Percentiles rank a stretch among this genome's conserved stretches.
Evolutionary conservation across 2,888 invertebrate genomes (phyloP).

Genomic region (Tinea trinotella): DNA sequence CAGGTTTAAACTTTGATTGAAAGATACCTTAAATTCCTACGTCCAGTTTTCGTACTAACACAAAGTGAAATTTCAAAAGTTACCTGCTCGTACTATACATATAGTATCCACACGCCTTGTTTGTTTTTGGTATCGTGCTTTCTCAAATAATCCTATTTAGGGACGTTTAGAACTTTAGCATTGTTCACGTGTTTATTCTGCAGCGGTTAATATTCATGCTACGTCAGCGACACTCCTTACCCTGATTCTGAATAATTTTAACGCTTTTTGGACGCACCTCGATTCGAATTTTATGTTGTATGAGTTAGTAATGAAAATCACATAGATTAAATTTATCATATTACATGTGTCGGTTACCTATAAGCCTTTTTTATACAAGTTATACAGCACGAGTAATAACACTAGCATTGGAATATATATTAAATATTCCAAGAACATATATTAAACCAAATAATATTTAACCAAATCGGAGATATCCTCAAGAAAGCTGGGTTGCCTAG

Average conservation of each 20-base stretch:
- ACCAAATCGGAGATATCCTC: too few relatives aligned
- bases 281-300: too few relatives aligned
- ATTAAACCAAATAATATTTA: too few relatives aligned
- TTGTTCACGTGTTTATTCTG: slow-evolving; percentile 1
- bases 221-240: slow-evolving; percentile 1
- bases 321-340: too few relatives aligned
- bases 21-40: neutral
- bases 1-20: neutral
- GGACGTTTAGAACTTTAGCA: neutral
- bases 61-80: slow-evolving; percentile 7
- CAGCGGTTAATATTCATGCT: neutral
- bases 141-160: neutral
- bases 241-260: neutral
- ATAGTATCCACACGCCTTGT: neutral
- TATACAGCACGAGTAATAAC: too few relatives aligned
- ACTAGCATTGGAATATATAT: too few relatives aligned
- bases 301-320: too few relatives aligned
- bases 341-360: too few relatives aligned
- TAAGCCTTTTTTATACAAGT: too few relatives aligned
- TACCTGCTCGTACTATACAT: neutral
- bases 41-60: neutral
- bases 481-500: too few relatives aligned
- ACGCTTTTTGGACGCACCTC: neutral
- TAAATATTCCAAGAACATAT: too few relatives aligned
- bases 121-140: neutral